Base-by-base conservation (phyloP, 2,888 invertebrate species). In the Lochmaea capreae region DNA sequence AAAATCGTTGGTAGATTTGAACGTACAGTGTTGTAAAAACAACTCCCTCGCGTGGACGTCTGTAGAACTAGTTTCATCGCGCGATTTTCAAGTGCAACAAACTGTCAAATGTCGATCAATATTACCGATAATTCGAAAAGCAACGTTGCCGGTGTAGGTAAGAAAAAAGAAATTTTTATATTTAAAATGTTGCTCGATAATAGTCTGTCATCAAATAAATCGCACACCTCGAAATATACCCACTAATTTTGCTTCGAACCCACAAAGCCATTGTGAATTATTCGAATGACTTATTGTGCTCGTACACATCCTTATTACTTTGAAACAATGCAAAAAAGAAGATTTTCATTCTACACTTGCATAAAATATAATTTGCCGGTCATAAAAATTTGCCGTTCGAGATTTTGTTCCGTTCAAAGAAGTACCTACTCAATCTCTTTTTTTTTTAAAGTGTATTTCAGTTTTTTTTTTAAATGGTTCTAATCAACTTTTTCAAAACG, bases 231-330 rank as follows among this genome's bases (percentile, higher is more conserved):
- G 8, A 46, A 12, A 46, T 12, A 54, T 57, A 57, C 9, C 5
- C 18, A 5, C 57, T 14, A 11, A 22, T 26, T 26, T n/a, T 39
- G 12, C 14, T n/a, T 33, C 14, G 26, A 61, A 39, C 33, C 61
- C 33, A 61, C 61, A 33, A n/a, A 14, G 12, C 5, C 26, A 61
- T 61, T 22, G 61, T 61, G 26, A 61, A n/a, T n/a, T n/a, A n/a
- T n/a, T 33, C 26, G 14, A 61, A 61, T 33, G 61, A 33, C 61
- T 61, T 61, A 61, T 61, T 61, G 61, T 61, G 8, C 6, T 61
- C 33, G 12, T 14, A 33, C 61, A 61, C 61, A 61, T 33, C 61
- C 33, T 61, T 61, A 59, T 59, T 59, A 26, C 59, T 22, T 59
- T 61, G 18, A 33, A 61, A 61, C 61, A 61, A 61, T 61, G 61